These are phyloP conservation scores for Sebastolobus alascanus DNA, from an alignment of 2,797 vertebrate genomes.

Conservation along the genomic window DNA sequence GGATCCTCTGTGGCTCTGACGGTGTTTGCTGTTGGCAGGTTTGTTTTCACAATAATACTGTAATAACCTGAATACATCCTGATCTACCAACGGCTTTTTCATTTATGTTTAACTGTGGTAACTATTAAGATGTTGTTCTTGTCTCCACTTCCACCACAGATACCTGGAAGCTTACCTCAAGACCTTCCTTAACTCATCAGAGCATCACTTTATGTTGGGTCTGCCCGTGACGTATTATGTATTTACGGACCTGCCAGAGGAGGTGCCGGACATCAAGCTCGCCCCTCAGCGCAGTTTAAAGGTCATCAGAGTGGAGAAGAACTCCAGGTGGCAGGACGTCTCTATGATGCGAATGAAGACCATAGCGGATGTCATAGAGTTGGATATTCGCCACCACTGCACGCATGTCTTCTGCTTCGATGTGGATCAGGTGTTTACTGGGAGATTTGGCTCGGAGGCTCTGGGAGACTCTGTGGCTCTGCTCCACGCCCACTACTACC, in stretches of 20 bases:
- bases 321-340: conserved; percentile 74
- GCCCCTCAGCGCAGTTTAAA: conserved; percentile 47
- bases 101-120: not conserved
- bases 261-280: conserved; percentile 44
- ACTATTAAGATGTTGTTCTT: not conserved
- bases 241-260: conserved; percentile 67
- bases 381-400: conserved; percentile 75
- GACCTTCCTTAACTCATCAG: conserved; percentile 65
- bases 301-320: conserved; percentile 44
- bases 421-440: conserved; percentile 85
- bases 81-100: not conserved
- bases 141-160: conserved; percentile 36
- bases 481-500: conserved; percentile 80
- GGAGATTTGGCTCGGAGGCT: conserved; percentile 80
- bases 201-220: conserved; percentile 70
- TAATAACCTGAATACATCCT: not conserved
- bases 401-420: conserved; percentile 88
- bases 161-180: conserved; percentile 71
- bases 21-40: conserved; percentile 85
- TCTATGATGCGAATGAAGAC: conserved; percentile 78
- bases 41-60: conserved; percentile 10
- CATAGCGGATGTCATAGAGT: conserved; percentile 78
- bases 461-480: conserved; percentile 79
- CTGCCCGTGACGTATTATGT: conserved; percentile 70
- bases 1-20: conserved; percentile 77